Evolutionary conservation across 2,888 invertebrate species (phyloP).

Genomic region (Polylopha cassiicola): DNA sequence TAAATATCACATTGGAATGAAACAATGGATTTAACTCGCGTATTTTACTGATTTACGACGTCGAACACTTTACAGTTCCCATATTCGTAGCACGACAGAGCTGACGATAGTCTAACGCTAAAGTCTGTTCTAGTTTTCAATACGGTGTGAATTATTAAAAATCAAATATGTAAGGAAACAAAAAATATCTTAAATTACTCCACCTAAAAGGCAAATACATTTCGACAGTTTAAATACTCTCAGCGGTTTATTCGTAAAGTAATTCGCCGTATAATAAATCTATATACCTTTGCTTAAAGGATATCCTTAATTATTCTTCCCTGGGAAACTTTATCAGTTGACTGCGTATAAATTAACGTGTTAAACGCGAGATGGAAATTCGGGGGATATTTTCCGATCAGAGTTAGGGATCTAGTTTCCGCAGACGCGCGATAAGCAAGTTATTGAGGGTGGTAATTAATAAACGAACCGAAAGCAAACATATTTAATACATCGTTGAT

Average conservation of each 20-base stretch:
- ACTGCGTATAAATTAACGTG: constrained; percentile 28
- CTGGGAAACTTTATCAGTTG: constrained; percentile 28
- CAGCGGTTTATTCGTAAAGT: constrained; percentile 9
- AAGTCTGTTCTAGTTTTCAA: too few relatives aligned
- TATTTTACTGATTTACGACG: too few relatives aligned
- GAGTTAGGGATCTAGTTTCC: constrained; percentile 65
- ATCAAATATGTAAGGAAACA: too few relatives aligned
- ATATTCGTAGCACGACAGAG: too few relatives aligned
- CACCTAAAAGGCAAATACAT: too few relatives aligned
- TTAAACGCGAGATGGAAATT: constrained; percentile 48
- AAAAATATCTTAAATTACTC: too few relatives aligned
- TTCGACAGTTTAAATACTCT: constrained; percentile 2
- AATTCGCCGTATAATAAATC: constrained; percentile 24
- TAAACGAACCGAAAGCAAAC: constrained; percentile 61
- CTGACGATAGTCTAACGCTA: too few relatives aligned
- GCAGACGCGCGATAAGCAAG: constrained; percentile 64
- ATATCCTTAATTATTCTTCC: constrained; percentile 30
- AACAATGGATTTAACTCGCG: too few relatives aligned
- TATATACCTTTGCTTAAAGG: constrained; percentile 25
- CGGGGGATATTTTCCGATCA: constrained; percentile 59
- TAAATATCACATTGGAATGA: too few relatives aligned
- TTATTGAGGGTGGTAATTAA: constrained; percentile 70
- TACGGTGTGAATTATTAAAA: too few relatives aligned
- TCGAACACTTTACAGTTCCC: too few relatives aligned
- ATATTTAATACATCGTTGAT: too few relatives aligned